These are phyloP conservation scores for Pseudorhombus dupliciocellatus DNA, from an alignment of 2,113 vertebrate genomes.

Conservation along the genomic window DNA sequence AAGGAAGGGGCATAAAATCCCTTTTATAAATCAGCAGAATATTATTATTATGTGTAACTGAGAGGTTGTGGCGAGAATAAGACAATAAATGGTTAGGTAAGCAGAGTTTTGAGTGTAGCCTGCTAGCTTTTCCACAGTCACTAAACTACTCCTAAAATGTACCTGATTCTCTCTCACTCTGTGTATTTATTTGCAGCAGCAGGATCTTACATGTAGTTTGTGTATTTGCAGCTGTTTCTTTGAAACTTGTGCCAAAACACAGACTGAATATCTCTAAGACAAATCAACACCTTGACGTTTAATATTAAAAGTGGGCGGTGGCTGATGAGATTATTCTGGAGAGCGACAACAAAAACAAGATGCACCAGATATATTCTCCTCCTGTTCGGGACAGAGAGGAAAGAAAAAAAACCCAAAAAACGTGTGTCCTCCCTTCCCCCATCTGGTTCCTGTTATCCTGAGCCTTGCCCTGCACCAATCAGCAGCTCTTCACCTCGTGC, in stretches of 20 bases:
- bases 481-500: constrained; percentile 21
- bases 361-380: background rate
- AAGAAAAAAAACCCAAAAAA: too few relatives aligned
- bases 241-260: background rate
- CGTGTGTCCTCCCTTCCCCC: constrained; percentile 27
- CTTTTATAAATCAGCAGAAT: constrained; percentile 6
- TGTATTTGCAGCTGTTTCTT: background rate
- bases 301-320: background rate
- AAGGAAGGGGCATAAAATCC: background rate
- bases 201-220: too few relatives aligned
- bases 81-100: background rate
- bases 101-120: background rate
- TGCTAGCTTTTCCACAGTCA: too few relatives aligned
- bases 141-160: too few relatives aligned
- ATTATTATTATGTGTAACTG: background rate
- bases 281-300: constrained; percentile 1
- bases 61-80: background rate
- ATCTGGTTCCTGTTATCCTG: constrained; percentile 57
- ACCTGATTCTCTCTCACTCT: too few relatives aligned
- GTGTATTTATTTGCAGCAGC: too few relatives aligned
- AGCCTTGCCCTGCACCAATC: constrained; percentile 42
- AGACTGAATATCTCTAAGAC: background rate
- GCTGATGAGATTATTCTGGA: background rate
- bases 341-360: background rate
- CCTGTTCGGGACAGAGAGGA: background rate